Percentiles rank a stretch among this genome's conserved stretches.
These are phyloP conservation scores for Sitta carolinensis DNA, from an alignment of 2,797 vertebrate genomes.

Conservation along the genomic window DNA sequence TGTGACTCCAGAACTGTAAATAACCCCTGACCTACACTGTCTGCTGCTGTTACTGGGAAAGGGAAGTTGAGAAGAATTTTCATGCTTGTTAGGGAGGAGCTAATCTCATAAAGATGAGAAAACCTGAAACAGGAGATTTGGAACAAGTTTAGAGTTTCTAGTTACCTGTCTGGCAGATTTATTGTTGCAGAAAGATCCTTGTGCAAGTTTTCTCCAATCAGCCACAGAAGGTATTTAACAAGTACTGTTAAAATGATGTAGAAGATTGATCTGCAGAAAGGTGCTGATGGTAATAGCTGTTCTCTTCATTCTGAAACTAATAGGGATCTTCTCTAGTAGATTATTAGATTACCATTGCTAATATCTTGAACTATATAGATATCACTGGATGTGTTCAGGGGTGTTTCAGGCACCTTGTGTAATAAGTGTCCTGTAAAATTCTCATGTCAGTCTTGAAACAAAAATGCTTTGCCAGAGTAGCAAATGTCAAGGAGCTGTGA, in stretches of 20 bases:
- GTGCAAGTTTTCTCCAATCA: not conserved
- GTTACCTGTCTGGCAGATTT: not conserved
- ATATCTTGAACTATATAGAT: not conserved
- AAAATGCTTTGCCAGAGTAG: not conserved
- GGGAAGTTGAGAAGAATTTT: not conserved
- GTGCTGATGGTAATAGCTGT: not conserved
- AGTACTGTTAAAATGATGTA: not conserved
- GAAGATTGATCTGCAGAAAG: not conserved
- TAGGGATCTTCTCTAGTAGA: not conserved
- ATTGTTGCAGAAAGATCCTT: not conserved
- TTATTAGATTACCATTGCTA: constrained; percentile 2
- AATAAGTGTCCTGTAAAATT: not conserved
- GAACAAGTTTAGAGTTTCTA: not conserved
- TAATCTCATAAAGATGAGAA: not conserved
- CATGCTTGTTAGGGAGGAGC: not conserved
- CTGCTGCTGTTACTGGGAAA: not conserved
- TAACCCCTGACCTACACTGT: not conserved
- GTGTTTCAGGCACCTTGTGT: not conserved
- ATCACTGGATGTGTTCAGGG: not conserved
- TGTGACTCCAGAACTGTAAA: not conserved
- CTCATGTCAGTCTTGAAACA: not conserved
- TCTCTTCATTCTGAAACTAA: not conserved
- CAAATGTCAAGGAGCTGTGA: not conserved
- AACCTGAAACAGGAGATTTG: not conserved
- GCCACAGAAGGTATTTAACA: not conserved